Base-by-base conservation (phyloP, 2,113 vertebrate genomes). In the Colinus virginianus region DNA sequence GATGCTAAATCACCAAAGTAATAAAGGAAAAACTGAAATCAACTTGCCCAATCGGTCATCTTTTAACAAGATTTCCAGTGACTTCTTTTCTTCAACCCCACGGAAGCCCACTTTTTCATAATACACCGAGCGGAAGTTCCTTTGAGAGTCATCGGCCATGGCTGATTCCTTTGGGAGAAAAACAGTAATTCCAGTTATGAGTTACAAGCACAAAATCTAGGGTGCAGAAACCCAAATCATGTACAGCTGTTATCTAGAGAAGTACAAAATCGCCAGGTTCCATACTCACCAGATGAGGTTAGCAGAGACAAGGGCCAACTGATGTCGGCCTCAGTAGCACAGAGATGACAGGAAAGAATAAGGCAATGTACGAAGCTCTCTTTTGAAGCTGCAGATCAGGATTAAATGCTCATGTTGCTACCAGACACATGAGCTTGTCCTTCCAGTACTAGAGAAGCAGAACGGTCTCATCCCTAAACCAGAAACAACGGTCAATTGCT, bases 81-180 rank as follows among this genome's bases (percentile, higher is more conserved):
- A 99, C 71, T 99, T 99, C 97, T 99, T 99, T 92, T 99, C 99
- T 97, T 99, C 99, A 83, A 99, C 99, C 68, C 99, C 99, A 91
- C 99, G 98, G 96, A 99, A 99, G 1, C 99, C 99, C 71, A 99
- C 98, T 88, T 99, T 99, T 84, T 99, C 99, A 90, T 99, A 99
- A 92, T 99, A 99, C 0, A 99, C 98, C 0, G 99, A 99, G 63
- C 99, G 99, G 34, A 99, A 99, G 86, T 99, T 99, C 84, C 99
- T 99, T 97, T 99, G 99, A 8, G 98, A 98, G 96, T 99, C 99
- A 1, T 99, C 99, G 53, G 98, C 98, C 99, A 99, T 99, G 59
- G 68, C 76, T 87, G 87, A 66, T 78, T 87, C 96, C 96, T 94
- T 14, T 19, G 59, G 91, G 25, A 80, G 56, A 94, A 63, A 67